phyloP scores from a whole-genome alignment of 2,797 vertebrate species.

The Novumbra hubbsi region DNA sequence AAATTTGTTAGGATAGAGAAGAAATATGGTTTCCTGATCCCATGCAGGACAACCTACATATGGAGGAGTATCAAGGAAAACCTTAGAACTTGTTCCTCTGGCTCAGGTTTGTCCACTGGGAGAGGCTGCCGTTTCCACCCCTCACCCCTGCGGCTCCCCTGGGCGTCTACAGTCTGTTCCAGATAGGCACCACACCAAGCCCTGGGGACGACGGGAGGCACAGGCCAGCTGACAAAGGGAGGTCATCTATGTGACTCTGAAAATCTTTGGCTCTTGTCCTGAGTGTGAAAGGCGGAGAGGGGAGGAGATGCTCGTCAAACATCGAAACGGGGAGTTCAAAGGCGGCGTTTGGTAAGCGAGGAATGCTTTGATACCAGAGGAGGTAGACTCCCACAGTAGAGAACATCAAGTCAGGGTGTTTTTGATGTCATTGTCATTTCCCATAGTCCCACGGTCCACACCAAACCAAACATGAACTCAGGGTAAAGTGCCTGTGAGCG shows the following conservation, averaged over 20 bases:
- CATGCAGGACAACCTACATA: too few relatives aligned
- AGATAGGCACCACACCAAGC: background rate
- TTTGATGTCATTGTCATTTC: conserved; percentile 37
- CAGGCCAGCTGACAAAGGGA: conserved; percentile 42
- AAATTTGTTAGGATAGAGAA: too few relatives aligned
- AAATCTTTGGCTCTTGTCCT: background rate
- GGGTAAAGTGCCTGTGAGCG: background rate
- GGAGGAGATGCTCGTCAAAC: conserved; percentile 8
- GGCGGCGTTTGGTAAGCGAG: conserved; percentile 32
- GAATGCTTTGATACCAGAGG: conserved; percentile 43
- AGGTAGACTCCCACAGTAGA: conserved; percentile 41
- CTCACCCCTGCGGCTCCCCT: conserved; percentile 15
- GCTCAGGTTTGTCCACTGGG: conserved; percentile 28
- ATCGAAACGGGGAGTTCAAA: conserved; percentile 43
- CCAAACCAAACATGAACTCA: conserved; percentile 12
- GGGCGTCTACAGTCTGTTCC: conserved; percentile 62
- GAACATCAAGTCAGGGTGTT: conserved; percentile 38
- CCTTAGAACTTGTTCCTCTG: conserved; percentile 32
- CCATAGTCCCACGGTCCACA: conserved; percentile 6
- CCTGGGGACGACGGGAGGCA: conserved; percentile 18
- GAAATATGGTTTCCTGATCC: too few relatives aligned
- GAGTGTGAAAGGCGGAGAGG: background rate
- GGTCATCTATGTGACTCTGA: background rate
- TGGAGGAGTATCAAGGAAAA: conserved; percentile 18
- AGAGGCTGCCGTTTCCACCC: conserved; percentile 25